Percentiles rank a stretch among this genome's conserved stretches.
Conservation (phyloP, 2,888 invertebrate species). For the Amitus sp. region DNA sequence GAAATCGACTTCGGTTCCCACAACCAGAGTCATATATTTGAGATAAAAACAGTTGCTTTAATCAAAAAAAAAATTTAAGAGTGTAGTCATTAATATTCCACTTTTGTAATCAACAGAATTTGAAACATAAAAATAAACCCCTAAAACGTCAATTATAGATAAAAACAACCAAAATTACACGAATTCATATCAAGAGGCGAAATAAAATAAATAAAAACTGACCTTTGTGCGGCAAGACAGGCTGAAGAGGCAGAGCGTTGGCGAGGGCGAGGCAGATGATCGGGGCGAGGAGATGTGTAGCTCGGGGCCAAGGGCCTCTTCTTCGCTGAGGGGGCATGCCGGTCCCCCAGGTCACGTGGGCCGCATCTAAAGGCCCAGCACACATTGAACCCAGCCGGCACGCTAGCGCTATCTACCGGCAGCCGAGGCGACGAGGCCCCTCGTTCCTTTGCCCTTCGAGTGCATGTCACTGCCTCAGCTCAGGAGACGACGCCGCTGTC, state of each 20-base stretch:
- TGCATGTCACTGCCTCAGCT: constrained; percentile 51
- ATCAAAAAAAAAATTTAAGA: too few species aligned
- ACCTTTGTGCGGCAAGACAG: constrained; percentile 54
- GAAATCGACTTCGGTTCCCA: too few species aligned
- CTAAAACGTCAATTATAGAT: too few species aligned
- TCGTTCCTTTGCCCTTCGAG: constrained; percentile 48
- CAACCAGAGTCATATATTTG: too few species aligned
- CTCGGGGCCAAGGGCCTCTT: constrained; percentile 40
- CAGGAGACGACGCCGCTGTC: not conserved
- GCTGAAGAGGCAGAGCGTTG: constrained; percentile 56
- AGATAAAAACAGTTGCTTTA: too few species aligned
- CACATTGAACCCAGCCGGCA: constrained; percentile 51
- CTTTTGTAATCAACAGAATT: too few species aligned
- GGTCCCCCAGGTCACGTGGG: constrained; percentile 40
- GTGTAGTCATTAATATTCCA: too few species aligned
- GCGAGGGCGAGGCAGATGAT: constrained; percentile 45
- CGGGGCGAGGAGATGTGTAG: constrained; percentile 45
- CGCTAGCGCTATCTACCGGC: constrained; percentile 53
- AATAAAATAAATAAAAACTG: constrained; percentile 35
- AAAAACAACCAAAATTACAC: too few species aligned
- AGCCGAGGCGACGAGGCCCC: constrained; percentile 50
- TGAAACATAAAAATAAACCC: too few species aligned
- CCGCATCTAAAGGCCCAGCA: constrained; percentile 51
- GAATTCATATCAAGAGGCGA: not conserved
- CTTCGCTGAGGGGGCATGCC: constrained; percentile 38